Conservation (phyloP, 2,888 invertebrate genomes). For the Campoplex capitator region DNA sequence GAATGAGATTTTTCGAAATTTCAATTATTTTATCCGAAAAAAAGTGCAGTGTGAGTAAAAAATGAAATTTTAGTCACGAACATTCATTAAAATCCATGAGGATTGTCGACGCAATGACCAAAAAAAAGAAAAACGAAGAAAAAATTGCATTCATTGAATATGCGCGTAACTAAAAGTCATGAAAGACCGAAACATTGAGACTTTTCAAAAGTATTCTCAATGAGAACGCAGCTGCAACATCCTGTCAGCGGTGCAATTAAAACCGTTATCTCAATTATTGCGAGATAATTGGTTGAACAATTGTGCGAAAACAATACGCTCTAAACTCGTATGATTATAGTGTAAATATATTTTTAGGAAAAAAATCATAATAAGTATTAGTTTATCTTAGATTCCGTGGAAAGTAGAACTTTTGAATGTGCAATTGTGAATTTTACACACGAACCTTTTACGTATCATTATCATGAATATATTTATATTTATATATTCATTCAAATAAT, state of each 20-base stretch:
- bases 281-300: constrained; percentile 53
- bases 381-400: constrained; percentile 55
- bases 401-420: constrained; percentile 42
- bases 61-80: neutral
- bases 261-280: constrained; percentile 64
- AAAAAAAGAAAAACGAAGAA: neutral
- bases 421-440: constrained; percentile 42
- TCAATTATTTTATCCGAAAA: neutral
- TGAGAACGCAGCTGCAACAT: constrained; percentile 52
- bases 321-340: constrained; percentile 40
- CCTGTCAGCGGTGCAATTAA: constrained; percentile 59
- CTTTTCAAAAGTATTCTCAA: constrained; percentile 44
- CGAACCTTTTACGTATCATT: neutral
- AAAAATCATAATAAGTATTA: constrained; percentile 16
- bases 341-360: constrained; percentile 43
- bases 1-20: neutral
- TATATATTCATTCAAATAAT: neutral
- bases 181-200: constrained; percentile 18
- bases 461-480: neutral
- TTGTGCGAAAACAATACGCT: constrained; percentile 48
- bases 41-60: neutral
- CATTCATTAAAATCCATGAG: neutral
- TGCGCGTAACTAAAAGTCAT: neutral
- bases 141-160: neutral
- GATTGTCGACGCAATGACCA: neutral